phyloP scores from a whole-genome alignment of 2,113 vertebrate genomes.

The Notechis scutatus region DNA sequence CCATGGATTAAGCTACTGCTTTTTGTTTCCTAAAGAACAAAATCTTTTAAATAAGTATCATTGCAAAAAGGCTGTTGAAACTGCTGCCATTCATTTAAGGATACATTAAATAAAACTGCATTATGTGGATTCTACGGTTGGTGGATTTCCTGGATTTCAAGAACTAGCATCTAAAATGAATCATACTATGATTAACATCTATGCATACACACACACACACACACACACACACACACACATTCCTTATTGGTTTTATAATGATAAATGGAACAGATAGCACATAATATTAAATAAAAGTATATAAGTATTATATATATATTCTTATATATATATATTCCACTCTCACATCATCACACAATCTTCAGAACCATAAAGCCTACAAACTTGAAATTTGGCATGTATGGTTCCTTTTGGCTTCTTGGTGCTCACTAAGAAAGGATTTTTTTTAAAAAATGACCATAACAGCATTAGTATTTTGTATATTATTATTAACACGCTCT shows the following conservation, averaged over 20 bases:
- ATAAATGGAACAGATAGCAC: neutral
- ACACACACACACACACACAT: too few relatives aligned
- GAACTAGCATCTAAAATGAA: neutral
- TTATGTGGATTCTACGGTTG: neutral
- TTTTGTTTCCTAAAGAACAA: neutral
- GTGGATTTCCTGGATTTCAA: neutral
- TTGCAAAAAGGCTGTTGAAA: neutral
- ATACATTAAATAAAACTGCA: neutral
- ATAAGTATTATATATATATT: neutral
- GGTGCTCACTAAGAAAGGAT: too few relatives aligned
- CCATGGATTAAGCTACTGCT: neutral
- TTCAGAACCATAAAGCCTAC: too few relatives aligned
- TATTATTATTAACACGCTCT: too few relatives aligned
- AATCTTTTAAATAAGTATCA: neutral
- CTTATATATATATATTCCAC: too few relatives aligned
- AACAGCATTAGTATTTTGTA: too few relatives aligned
- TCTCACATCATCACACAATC: too few relatives aligned
- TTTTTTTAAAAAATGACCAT: too few relatives aligned
- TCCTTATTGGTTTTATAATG: neutral
- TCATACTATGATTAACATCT: neutral
- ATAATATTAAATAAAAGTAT: neutral
- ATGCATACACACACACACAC: neutral
- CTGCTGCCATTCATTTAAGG: neutral
- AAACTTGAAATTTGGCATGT: too few relatives aligned
- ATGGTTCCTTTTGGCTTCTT: too few relatives aligned